Percentiles rank a stretch among this genome's conserved stretches.
phyloP scores from a whole-genome alignment of 2,113 vertebrate species.

The Gambusia affinis region DNA sequence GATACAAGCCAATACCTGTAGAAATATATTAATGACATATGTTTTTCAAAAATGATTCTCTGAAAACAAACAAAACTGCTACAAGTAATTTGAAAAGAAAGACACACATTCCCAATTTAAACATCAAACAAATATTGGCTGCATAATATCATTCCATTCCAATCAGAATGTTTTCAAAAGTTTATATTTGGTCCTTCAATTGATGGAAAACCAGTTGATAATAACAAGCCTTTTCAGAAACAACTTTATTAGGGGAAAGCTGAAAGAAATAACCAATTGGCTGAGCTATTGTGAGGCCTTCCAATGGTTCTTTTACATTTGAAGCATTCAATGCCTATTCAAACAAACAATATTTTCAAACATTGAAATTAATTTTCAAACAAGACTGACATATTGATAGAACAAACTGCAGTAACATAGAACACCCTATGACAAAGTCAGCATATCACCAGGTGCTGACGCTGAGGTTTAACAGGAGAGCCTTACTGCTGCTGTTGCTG shows the following conservation, averaged over 20 bases:
- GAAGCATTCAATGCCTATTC: not conserved
- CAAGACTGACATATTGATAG: not conserved
- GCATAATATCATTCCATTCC: not conserved
- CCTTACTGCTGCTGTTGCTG: not conserved
- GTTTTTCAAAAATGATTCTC: not conserved
- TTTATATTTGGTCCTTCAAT: not conserved
- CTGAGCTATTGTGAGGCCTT: not conserved
- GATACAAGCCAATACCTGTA: not conserved
- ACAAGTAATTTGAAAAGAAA: too few species aligned
- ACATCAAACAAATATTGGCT: not conserved
- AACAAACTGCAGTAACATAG: not conserved
- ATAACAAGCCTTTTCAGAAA: not conserved
- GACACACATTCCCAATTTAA: not conserved
- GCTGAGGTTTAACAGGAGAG: constrained; percentile 1
- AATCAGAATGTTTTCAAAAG: not conserved
- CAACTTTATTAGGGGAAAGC: not conserved
- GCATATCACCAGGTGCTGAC: constrained; percentile 6
- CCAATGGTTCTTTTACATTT: not conserved
- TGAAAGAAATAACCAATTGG: not conserved
- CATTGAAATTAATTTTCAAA: not conserved
- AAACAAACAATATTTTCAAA: not conserved
- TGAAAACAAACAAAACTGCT: not conserved
- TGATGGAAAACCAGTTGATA: not conserved
- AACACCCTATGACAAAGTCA: constrained; percentile 5
- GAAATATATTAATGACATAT: not conserved